Base-by-base conservation (phyloP, 1,140 invertebrate species). In the Lepidurus packardi region DNA sequence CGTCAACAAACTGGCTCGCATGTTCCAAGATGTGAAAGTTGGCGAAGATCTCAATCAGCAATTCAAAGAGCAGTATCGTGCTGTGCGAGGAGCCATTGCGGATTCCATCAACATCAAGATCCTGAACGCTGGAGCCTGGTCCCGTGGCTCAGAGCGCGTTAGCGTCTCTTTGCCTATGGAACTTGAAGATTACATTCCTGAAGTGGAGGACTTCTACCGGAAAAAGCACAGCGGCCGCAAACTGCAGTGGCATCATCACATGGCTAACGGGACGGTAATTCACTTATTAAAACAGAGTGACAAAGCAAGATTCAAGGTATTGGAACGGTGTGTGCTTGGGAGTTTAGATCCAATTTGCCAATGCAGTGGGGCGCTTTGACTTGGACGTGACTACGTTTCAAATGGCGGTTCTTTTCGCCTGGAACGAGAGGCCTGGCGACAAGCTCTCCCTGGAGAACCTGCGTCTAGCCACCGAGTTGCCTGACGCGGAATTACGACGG, bases 21-120 rank as follows among this genome's bases (percentile, higher is more conserved):
- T 98, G 94, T 95, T 95, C 85, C 96, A 99, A 89, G 98, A 99
- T 85, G 96, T 99, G 80, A 99, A 99, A 90, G 94, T 98, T 16
- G 98, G 95, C 83, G 95, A 98, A 86, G 97, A 98, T 89, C 87
- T 99, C n/a, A 99, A 99, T 88, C 91, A 91, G 82, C 94, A 96
- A 82, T 98, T 98, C 84, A 94, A 93, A 84, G 89, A 90, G 81
- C 86, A 88, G 81, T 90, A 90, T 82, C 84, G 89, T 79, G 86
- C 81, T 77, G 87, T 86, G 79, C 88, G 87, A 84, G 89, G 89
- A 79, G 47, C 25, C 53, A 79, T 76, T 73, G 77, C 81, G 84
- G 85, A 87, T 81, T 84, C 83, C 16, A 84, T 88, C 13, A 87
- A 89, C 82, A 88, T 92, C 13, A 92, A 92, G 90, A 99, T 99